Evolutionary conservation across 1,140 invertebrate species (phyloP), one percentile per base, ranked within the genome.

Genomic region (Acromyrmex charruanus): DNA sequence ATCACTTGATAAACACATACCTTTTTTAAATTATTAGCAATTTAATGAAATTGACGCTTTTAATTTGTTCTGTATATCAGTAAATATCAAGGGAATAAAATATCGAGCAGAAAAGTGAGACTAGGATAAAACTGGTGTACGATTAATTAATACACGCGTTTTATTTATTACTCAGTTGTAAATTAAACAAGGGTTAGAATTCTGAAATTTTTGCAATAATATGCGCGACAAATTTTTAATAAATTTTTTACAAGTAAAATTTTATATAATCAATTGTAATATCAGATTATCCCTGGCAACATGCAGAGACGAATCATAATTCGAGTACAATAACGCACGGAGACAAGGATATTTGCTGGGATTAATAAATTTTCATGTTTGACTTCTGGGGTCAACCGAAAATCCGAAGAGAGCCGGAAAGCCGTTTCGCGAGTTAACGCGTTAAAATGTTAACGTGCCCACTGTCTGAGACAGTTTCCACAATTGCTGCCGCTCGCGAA

Each of bases 391-490:
- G 55, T 82, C 49, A 74, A 80, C 49, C 77, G n/a, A 80, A 69
- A n/a, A 25, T 28, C 9, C 9, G 18, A 66, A 10, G 55, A 39
- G 21, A 14, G n/a, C 39, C 6, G 25, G 44, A 31, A 49, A 25
- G 39, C 25, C 55, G 14, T 75, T 84, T 75, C 55, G 66, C 51
- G 65, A 72, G 66, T 35, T 72, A 39, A 58, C 66, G 49, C 39
- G 69, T 75, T 84, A 61, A 61, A 74, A 25, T 21, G 80, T 63
- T 82, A 82, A 82, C 35, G 55, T 25, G 68, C 39, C 31, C n/a
- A 18, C 25, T 31, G 68, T 28, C 28, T 63, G 55, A 84, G 80
- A 75, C 80, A 84, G 80, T 84, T 84, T 74, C 58, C 55, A 84
- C 69, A 84, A 84, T 75, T 84, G 77, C 31, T 53, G 25, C 35